Evolutionary conservation across 1,140 invertebrate genomes (phyloP), one percentile per base, ranked within the genome.

Genomic region (Geopemphigus sp.): DNA sequence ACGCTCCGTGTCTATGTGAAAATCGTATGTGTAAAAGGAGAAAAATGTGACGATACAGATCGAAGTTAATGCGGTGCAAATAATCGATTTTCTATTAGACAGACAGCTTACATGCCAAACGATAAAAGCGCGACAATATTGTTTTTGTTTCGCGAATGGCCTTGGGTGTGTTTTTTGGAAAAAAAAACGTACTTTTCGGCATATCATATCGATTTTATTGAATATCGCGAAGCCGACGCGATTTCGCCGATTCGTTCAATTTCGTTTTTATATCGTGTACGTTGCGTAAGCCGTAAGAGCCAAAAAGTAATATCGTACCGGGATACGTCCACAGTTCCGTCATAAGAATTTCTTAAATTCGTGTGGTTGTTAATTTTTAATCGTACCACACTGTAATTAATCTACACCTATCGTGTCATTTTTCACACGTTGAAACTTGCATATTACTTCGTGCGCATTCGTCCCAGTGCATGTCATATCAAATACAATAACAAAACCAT

Each of bases 71-170:
- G 54, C n/a, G n/a, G 15, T 24, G 22, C 19, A 32, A 57, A 74
- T 24, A 74, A 74, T 57, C 50, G 32, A 59, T 45, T 45, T 76
- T 45, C 32, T 76, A 76, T 45, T 22, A 45, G 29, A 32, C 64
- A 14, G 61, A 32, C 50, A 54, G 50, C 29, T 47, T 32, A 53
- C 32, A 72, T 47, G 14, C 68, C 29, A 50, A 32, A 53, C 68
- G 50, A 72, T 53, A 50, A 72, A 72, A 22, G 26, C 68, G 19
- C 53, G 68, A 26, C 68, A 53, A 53, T 19, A 29, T 24, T 15
- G 19, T 68, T 22, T 45, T 47, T 45, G 5, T 22, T 32, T 64
- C 1, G 8, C 6, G 11, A 22, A 12, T 50, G 8, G 14, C 1
- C 12, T 8, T 12, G 47, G 4, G 47, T 45, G 11, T 5, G 12